Evolutionary conservation across 2,113 vertebrate species (phyloP).

Genomic region (Callocephalon fimbriatum): DNA sequence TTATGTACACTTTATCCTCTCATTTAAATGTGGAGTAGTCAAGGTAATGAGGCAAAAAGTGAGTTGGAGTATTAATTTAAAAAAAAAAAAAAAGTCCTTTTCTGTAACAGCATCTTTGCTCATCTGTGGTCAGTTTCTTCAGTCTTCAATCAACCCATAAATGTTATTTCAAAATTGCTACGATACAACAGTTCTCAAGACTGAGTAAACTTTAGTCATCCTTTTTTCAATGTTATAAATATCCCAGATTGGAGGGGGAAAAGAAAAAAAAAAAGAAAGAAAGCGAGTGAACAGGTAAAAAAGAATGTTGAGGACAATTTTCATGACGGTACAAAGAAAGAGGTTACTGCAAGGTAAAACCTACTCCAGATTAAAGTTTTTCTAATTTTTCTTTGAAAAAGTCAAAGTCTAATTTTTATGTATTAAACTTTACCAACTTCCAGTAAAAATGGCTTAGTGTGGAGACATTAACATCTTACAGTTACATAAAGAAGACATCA

Average conservation of each 20-base stretch:
- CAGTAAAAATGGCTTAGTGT: not conserved
- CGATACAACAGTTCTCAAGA: not conserved
- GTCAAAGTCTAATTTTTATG: not conserved
- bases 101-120: not conserved
- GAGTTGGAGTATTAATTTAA: not conserved
- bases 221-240: not conserved
- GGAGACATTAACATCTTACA: not conserved
- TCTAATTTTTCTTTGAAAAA: not conserved
- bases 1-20: not conserved
- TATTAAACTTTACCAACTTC: not conserved
- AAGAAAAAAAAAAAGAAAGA: not conserved
- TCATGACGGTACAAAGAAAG: not conserved
- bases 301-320: not conserved
- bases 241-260: not conserved
- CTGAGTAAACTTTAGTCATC: not conserved
- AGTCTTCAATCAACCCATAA: not conserved
- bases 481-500: rapidly evolving
- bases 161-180: not conserved
- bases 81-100: not conserved
- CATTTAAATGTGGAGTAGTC: not conserved
- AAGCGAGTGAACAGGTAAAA: not conserved
- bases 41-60: not conserved
- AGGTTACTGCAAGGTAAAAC: not conserved
- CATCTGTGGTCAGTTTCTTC: not conserved
- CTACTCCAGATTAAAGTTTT: not conserved